phyloP scores from a whole-genome alignment of 2,797 vertebrate species.

The Mycteria americana region DNA sequence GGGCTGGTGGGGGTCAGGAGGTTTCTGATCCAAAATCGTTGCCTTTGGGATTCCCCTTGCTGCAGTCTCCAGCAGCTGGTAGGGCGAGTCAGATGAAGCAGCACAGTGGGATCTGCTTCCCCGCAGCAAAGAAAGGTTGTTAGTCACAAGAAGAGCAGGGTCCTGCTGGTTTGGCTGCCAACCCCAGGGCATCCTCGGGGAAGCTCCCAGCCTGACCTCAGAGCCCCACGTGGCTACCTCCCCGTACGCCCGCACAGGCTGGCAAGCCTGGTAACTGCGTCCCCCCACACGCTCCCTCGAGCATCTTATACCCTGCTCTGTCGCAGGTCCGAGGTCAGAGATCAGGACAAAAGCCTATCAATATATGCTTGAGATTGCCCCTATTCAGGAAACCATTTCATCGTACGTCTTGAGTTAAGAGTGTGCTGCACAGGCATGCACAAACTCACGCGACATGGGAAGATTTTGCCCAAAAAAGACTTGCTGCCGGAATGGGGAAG shows the following conservation, averaged over 20 bases:
- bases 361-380: neutral
- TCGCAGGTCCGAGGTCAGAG: neutral
- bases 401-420: neutral
- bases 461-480: neutral
- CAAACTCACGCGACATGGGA: fast-evolving
- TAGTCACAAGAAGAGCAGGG: neutral
- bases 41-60: neutral
- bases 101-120: neutral
- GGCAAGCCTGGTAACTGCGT: neutral
- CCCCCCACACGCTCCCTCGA: fast-evolving
- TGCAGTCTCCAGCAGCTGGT: neutral
- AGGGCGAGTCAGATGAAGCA: fast-evolving
- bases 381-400: neutral
- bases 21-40: neutral
- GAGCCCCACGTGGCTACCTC: neutral
- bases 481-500: fast-evolving
- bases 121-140: neutral
- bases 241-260: neutral
- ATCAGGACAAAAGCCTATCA: neutral
- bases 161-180: neutral
- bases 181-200: neutral
- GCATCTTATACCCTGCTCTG: neutral
- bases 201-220: neutral
- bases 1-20: neutral
- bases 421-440: neutral